Base-by-base conservation (phyloP, 2,797 vertebrate species). In the Typhlichthys eigenmanni region DNA sequence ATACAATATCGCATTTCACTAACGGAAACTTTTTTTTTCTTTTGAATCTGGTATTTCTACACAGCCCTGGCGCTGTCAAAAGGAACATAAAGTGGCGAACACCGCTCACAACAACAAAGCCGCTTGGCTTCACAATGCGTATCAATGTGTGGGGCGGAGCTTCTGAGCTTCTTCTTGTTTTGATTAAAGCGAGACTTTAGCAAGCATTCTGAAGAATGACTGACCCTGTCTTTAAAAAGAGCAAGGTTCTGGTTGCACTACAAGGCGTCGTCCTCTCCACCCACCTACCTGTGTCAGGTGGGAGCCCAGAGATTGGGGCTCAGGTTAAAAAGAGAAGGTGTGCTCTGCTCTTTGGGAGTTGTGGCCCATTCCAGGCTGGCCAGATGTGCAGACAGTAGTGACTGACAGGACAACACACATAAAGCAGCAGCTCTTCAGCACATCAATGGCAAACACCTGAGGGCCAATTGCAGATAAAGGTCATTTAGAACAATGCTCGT, bases 301-400 rank as follows among this genome's bases (percentile, higher is more conserved):
- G 75, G 85, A 86, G 87, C 88, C 88, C 90, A 88, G 84, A 85
- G 55, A 49, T 71, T 68, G 77, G 89, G 91, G 83, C 85, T 89
- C 82, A 81, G 80, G 80, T 91, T 92, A 93, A 89, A 92, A 91
- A 89, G 81, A 91, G 85, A 85, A 83, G 73, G 81, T 86, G 60
- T 89, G 85, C 88, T 92, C 88, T 94, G 91, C 89, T 93, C 86
- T 93, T 88, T 90, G 92, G 90, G 91, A 91, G 91, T 93, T 91
- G 92, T 94, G 92, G 94, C 95, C 97, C 96, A 98, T 98, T 96
- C 96, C 95, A 97, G 93, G 93, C 87, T 89, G 89, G 91, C 84
- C 91, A 16, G 78, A 73, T 32, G 76, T 81, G 47, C 60, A 70
- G 79, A 78, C 83, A 87, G 83, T 60, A 87, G 88, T 74, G 77